phyloP scores from a whole-genome alignment of 2,797 vertebrate genomes.

The Pseudochromis fuscus region DNA sequence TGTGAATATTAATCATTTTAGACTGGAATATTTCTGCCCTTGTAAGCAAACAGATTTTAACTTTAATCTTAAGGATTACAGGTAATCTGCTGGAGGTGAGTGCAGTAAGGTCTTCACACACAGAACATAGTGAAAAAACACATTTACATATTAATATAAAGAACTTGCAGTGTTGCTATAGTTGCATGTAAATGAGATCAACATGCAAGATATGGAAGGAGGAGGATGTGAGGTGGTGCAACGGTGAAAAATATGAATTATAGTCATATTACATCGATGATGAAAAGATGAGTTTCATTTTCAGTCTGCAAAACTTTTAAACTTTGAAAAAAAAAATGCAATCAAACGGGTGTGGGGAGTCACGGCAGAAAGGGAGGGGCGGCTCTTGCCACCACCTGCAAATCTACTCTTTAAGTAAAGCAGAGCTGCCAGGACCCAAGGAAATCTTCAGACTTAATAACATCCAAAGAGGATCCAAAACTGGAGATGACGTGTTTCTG shows the following conservation, averaged over 20 bases:
- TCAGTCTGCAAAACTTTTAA: not conserved
- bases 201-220: not conserved
- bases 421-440: not conserved
- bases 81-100: not conserved
- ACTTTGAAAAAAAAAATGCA: constrained; percentile 7
- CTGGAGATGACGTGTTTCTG: constrained; percentile 15
- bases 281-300: constrained; percentile 24
- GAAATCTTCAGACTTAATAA: not conserved
- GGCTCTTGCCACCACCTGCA: not conserved
- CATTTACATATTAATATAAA: not conserved
- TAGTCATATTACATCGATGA: not conserved
- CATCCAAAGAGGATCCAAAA: constrained; percentile 3
- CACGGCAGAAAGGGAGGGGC: not conserved
- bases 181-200: constrained; percentile 26
- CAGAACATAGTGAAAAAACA: not conserved
- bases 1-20: too few relatives aligned
- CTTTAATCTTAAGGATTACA: not conserved
- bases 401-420: constrained; percentile 25
- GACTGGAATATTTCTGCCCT: not conserved
- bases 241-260: constrained; percentile 12
- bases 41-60: not conserved
- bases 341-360: not conserved
- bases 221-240: not conserved
- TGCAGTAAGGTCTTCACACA: not conserved
- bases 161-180: not conserved